Evolutionary conservation across 2,888 invertebrate species (phyloP), one percentile per base, ranked within the genome.

Genomic region (Crematogaster levior): DNA sequence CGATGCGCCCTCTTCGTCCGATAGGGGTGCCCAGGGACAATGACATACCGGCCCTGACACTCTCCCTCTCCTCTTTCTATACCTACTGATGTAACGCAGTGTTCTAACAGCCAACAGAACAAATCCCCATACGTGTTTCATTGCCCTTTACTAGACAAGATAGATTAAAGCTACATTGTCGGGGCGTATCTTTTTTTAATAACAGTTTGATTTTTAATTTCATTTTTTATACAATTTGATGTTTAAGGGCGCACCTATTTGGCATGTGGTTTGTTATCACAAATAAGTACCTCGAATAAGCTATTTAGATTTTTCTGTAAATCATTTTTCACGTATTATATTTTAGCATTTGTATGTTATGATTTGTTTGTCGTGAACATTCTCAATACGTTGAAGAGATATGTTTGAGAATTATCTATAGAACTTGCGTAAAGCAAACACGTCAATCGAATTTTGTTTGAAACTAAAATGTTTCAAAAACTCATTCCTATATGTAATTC

Each of bases 1-100:
- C 86, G 85, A 85, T 84, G 81, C 80, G 77, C 84, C 83, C 80
- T 85, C 89, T 85, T 84, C 87, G 83, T 86, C 87, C 87, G 87
- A 75, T 77, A 85, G 86, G 86, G 85, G 56, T 68, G 87, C 87
- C 85, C 70, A 84, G 84, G 83, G 85, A 86, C 88, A 86, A 82
- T 84, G 84, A 83, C 74, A 85, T 84, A 86, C 60, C 84, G 82
- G 84, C 87, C 83, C 86, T 86, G 82, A 84, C 72, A 73, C 43
- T 56, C 27, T 48, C n/a, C 30, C 43, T 60, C 60, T 73, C 72
- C 81, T 81, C 79, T 46, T 60, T 48, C 82, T 53, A 24, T 43
- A 65, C 18, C 37, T 15, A 40, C 68, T 70, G 34, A 24, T 43
- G 40, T 68, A 27, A 77, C 30, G n/a, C 68, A 18, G 34, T 61